A percentile compares a stretch with the other conserved stretches of the same genome.
Evolutionary conservation across 1,140 invertebrate genomes (phyloP).

Genomic region (Rhysida immarginata): DNA sequence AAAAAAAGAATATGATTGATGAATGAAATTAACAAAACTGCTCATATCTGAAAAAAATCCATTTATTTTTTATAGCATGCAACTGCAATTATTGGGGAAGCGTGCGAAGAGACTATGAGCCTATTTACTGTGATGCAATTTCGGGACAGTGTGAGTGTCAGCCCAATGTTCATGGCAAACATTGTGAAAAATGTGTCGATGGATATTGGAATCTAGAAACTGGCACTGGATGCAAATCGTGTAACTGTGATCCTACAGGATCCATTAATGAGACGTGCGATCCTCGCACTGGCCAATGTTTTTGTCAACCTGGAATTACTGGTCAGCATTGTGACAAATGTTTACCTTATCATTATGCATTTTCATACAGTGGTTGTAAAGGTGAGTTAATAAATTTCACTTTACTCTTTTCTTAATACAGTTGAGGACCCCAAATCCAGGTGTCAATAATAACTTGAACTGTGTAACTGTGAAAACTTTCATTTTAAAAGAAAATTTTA

Average conservation of each 20-base stretch:
- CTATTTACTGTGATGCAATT: slow-evolving; percentile 58
- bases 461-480: no score
- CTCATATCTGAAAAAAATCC: no score
- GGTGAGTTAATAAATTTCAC: slow-evolving; percentile 11
- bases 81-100: slow-evolving; percentile 69
- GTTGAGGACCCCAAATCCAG: no score
- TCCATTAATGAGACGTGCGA: slow-evolving; percentile 71
- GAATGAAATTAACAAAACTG: no score
- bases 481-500: no score
- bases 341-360: slow-evolving; percentile 70
- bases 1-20: no score
- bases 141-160: slow-evolving; percentile 74
- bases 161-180: slow-evolving; percentile 66
- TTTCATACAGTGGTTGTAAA: slow-evolving; percentile 66
- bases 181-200: slow-evolving; percentile 75
- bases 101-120: slow-evolving; percentile 40
- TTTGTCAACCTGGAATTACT: slow-evolving; percentile 67
- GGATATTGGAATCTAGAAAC: slow-evolving; percentile 69
- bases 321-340: slow-evolving; percentile 73
- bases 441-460: no score
- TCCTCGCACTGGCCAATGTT: slow-evolving; percentile 62
- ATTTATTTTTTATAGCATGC: slow-evolving; percentile 38
- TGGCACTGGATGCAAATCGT: slow-evolving; percentile 63
- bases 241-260: slow-evolving; percentile 71
- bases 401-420: no score